phyloP scores from a whole-genome alignment of 1,140 invertebrate species.

The Nasonia giraulti region DNA sequence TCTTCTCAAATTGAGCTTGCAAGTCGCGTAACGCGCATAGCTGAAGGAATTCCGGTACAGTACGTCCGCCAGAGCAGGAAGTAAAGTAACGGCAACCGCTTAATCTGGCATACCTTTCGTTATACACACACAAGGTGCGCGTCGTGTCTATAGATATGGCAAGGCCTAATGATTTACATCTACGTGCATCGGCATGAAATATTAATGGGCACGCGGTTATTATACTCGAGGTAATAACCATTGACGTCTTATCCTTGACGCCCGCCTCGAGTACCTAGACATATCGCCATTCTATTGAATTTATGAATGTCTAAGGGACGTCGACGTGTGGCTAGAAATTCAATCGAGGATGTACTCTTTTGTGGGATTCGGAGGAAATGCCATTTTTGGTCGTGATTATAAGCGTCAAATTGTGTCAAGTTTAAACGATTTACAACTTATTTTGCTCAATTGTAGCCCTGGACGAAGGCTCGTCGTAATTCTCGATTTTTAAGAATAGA shows the following conservation, averaged over 20 bases:
- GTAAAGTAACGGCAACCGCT: background rate
- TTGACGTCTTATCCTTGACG: slow-evolving; percentile 31
- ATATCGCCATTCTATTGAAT: background rate
- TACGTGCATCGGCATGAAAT: slow-evolving; percentile 36
- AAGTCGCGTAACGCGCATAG: background rate
- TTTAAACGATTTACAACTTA: background rate
- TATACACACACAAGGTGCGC: background rate
- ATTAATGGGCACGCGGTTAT: slow-evolving; percentile 12
- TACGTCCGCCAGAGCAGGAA: background rate
- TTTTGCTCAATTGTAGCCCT: background rate
- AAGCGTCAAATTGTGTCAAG: background rate
- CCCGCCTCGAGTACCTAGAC: background rate
- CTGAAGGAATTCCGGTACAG: background rate
- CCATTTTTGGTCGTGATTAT: background rate
- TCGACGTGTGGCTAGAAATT: background rate
- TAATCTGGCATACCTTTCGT: background rate
- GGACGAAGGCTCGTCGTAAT: too few relatives aligned
- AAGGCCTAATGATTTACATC: slow-evolving; percentile 38
- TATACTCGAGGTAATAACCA: slow-evolving; percentile 26
- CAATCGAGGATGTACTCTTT: background rate
- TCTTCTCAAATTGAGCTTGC: background rate
- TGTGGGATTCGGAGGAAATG: background rate
- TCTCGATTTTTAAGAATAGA: too few relatives aligned
- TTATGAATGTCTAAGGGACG: slow-evolving; percentile 8
- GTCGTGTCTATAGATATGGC: background rate